Evolutionary conservation across 2,113 vertebrate species (phyloP).

Genomic region (Reinhardtius hippoglossoides): DNA sequence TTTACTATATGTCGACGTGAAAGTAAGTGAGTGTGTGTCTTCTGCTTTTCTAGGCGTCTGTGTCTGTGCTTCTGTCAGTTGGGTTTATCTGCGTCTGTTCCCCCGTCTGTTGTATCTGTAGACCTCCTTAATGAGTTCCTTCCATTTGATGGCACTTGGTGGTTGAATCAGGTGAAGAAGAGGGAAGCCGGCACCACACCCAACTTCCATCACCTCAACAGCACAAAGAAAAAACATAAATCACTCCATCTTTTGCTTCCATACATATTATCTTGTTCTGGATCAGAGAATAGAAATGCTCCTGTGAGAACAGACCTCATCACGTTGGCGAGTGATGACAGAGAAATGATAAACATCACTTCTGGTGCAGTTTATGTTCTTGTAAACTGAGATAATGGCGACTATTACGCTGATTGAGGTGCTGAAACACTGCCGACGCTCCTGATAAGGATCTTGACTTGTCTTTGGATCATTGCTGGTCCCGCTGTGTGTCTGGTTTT

Average conservation of each 20-base stretch:
- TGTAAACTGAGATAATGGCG: conserved; percentile 57
- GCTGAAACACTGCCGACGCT: conserved; percentile 41
- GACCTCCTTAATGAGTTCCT: conserved; percentile 52
- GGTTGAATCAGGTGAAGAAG: conserved; percentile 9
- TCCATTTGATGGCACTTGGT: conserved; percentile 26
- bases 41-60: conserved; percentile 27
- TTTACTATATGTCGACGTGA: conserved; percentile 50
- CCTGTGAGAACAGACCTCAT: conserved; percentile 11
- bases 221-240: too few relatives aligned
- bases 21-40: conserved; percentile 43
- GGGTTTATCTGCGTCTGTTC: conserved; percentile 40
- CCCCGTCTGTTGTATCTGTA: conserved; percentile 33
- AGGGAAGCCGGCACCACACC: conserved; percentile 6
- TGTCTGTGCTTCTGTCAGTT: conserved; percentile 39
- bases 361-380: conserved; percentile 10
- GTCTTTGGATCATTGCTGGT: conserved; percentile 56
- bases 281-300: conserved; percentile 7
- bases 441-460: conserved; percentile 55
- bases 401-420: conserved; percentile 58
- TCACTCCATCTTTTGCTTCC: not conserved
- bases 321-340: conserved; percentile 11
- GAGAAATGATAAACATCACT: conserved; percentile 30
- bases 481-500: conserved; percentile 29
- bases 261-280: not conserved
- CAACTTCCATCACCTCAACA: conserved; percentile 24